Percentiles rank a stretch among this genome's conserved stretches.
Conservation (phyloP, 2,888 invertebrate species). For the Idaea straminata region DNA sequence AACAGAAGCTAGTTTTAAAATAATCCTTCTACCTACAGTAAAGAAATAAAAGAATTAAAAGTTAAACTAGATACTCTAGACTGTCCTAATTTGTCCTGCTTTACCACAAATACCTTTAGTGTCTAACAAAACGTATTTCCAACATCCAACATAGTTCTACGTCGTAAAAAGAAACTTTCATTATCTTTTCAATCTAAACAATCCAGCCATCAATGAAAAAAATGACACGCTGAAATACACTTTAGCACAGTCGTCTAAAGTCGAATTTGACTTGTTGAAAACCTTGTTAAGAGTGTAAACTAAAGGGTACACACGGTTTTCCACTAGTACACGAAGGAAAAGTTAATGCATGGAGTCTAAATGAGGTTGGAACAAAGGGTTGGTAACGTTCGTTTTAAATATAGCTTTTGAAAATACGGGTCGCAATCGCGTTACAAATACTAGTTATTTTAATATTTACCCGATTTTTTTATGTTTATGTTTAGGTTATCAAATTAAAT, state of each 20-base stretch:
- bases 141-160: slow-evolving; percentile 4
- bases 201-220: slow-evolving; percentile 31
- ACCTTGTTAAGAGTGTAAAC: slow-evolving; percentile 22
- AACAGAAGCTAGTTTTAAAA: too few relatives aligned
- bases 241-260: slow-evolving; percentile 19
- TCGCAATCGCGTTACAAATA: too few relatives aligned
- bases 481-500: too few relatives aligned
- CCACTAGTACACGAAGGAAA: slow-evolving; percentile 50
- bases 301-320: slow-evolving; percentile 43
- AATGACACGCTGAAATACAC: slow-evolving; percentile 24
- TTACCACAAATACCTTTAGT: neutral
- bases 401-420: neutral
- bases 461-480: too few relatives aligned
- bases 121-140: slow-evolving; percentile 5
- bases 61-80: neutral
- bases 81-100: neutral
- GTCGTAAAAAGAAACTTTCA: slow-evolving; percentile 29
- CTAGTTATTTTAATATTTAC: too few relatives aligned
- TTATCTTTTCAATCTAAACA: slow-evolving; percentile 51
- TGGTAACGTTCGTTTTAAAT: slow-evolving; percentile 7
- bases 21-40: neutral
- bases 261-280: slow-evolving; percentile 19
- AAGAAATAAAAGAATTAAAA: neutral
- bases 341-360: slow-evolving; percentile 58
- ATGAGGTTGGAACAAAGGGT: slow-evolving; percentile 56